These are phyloP conservation scores for Dinoponera quadriceps DNA, from an alignment of 1,140 invertebrate genomes.

Conservation along the genomic window DNA sequence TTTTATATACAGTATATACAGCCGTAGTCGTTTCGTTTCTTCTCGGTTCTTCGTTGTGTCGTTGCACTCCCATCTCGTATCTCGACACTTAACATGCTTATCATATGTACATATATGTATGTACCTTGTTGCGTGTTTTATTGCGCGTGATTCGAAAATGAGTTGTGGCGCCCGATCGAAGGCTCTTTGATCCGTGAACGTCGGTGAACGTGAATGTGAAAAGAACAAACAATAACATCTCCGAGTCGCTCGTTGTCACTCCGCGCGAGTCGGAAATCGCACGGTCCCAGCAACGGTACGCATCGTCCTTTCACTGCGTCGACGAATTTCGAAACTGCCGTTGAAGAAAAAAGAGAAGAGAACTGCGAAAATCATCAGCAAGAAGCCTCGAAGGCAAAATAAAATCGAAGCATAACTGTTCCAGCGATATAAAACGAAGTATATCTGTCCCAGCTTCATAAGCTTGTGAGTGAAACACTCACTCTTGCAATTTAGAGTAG, in stretches of 20 bases:
- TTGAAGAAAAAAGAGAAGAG: background rate
- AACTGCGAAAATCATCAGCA: background rate
- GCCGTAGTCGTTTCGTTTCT: conserved; percentile 1
- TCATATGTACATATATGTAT: conserved; percentile 5
- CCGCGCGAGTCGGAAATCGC: conserved; percentile 3
- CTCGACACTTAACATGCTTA: background rate
- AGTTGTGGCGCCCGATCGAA: conserved; percentile 25
- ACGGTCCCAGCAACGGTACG: background rate
- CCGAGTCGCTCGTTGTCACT: background rate
- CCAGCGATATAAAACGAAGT: background rate
- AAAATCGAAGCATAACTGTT: background rate
- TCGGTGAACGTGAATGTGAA: background rate
- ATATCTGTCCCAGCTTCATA: background rate
- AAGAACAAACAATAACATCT: background rate
- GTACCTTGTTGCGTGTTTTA: conserved; percentile 40
- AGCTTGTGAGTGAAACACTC: no score
- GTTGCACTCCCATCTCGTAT: conserved; percentile 4
- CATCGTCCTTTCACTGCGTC: background rate
- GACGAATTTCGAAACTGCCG: conserved; percentile 34
- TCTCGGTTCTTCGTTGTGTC: conserved; percentile 32
- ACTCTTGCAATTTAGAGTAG: no score
- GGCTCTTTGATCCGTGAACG: conserved; percentile 12
- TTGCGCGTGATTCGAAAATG: conserved; percentile 52
- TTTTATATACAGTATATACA: conserved; percentile 66
- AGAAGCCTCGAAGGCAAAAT: background rate